phyloP scores from a whole-genome alignment of 2,113 vertebrate species.

The Phyllostomus hastatus region DNA sequence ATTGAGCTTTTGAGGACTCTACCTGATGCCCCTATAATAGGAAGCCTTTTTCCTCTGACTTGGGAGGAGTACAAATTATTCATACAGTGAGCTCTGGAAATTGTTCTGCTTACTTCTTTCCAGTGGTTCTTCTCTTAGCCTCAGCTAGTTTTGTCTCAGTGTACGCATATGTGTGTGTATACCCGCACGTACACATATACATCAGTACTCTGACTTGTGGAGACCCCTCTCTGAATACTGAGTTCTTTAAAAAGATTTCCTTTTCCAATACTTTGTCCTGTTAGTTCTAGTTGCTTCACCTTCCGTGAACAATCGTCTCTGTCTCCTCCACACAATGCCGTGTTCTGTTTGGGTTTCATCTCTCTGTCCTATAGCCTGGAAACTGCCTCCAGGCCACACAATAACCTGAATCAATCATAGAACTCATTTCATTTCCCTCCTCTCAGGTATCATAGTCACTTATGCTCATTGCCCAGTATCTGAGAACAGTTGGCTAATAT shows the following conservation, averaged over 20 bases:
- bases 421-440: not conserved
- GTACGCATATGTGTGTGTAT: too few relatives aligned
- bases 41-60: not conserved
- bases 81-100: not conserved
- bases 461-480: too few relatives aligned
- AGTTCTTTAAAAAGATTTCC: not conserved
- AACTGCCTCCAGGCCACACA: not conserved
- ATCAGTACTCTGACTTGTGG: not conserved
- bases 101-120: not conserved
- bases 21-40: not conserved
- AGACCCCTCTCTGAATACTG: too few relatives aligned
- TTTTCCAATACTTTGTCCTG: not conserved
- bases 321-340: not conserved
- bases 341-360: not conserved
- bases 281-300: not conserved
- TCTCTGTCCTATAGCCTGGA: not conserved
- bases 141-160: not conserved
- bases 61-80: not conserved
- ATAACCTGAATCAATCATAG: not conserved
- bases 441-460: too few relatives aligned
- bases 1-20: not conserved
- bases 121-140: not conserved
- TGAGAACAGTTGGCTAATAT: too few relatives aligned
- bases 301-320: not conserved
- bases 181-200: not conserved